Evolutionary conservation across 2,888 invertebrate genomes (phyloP), one percentile per base, ranked within the genome.

Genomic region (Cancer borealis): DNA sequence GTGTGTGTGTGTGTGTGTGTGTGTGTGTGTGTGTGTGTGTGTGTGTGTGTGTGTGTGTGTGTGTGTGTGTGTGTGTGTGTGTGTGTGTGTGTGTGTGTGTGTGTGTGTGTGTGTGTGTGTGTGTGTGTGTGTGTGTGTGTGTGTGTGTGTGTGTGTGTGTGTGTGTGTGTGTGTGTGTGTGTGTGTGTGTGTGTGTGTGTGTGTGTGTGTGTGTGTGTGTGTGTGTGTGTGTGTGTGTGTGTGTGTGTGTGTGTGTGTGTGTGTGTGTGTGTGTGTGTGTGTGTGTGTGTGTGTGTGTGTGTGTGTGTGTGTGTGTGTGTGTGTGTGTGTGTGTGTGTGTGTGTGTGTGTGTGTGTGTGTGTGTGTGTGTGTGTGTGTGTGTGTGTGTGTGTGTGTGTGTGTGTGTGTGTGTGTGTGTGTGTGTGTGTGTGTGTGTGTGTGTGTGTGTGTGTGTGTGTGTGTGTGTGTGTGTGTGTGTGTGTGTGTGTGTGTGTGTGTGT

Each of bases 401-500:
- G 30, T 90, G 47, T 90, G 47, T 89, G 47, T 89, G 47, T 89
- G 47, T 89, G 47, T 89, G 47, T 89, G 47, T 89, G 26, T 89
- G 47, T 89, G 47, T 89, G 47, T 89, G 47, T 89, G 47, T 89
- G 47, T 89, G 47, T 89, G 47, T 89, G n/a, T n/a, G n/a, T n/a
- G n/a, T n/a, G n/a, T n/a, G n/a, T n/a, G n/a, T n/a, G n/a, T n/a
- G n/a, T n/a, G 30, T 39, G 39, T 39, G 39, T 0, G 39, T 2
- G 47, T 90, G 47, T 89, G 47, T 90, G 47, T 90, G 47, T 90
- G 47, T 90, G 47, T 90, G 30, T 90, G 47, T 90, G 47, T 89
- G 47, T 89, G 47, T 89, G 47, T 89, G 47, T 89, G 47, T 89
- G 47, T 89, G 26, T 89, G 47, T 89, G 47, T 89, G 47, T 89